A percentile compares a stretch with the other conserved stretches of the same genome.
phyloP scores from a whole-genome alignment of 2,797 vertebrate genomes.

The Microtus californicus region DNA sequence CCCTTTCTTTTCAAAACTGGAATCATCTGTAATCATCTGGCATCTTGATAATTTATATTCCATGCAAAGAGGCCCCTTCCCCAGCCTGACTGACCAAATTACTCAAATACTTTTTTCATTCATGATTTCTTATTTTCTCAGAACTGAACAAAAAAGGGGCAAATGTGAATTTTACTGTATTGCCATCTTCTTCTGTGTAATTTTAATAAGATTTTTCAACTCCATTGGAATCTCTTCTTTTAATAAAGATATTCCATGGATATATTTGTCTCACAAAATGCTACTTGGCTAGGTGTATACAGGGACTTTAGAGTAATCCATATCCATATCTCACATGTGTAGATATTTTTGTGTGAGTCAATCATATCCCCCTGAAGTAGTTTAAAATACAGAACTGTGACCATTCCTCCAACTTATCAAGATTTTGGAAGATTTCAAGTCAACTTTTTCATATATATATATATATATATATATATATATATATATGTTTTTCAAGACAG shows the following conservation, averaged over 20 bases:
- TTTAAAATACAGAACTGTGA: background rate
- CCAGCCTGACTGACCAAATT: background rate
- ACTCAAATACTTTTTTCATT: background rate
- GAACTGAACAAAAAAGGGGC: background rate
- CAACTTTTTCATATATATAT: too few species aligned
- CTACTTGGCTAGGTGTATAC: background rate
- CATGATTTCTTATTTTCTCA: slow-evolving; percentile 9
- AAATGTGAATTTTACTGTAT: slow-evolving; percentile 12
- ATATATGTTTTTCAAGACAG: too few species aligned
- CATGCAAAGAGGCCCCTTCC: background rate
- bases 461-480: too few species aligned
- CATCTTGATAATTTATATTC: background rate
- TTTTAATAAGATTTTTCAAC: slow-evolving; percentile 37
- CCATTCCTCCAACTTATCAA: background rate
- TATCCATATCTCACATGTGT: background rate
- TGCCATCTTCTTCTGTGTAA: slow-evolving; percentile 17
- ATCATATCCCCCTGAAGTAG: background rate
- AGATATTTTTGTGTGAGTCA: background rate
- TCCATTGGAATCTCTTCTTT: background rate
- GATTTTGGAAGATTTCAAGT: slow-evolving; percentile 23
- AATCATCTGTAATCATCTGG: slow-evolving; percentile 35
- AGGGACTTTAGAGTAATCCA: background rate
- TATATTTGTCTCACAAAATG: slow-evolving; percentile 23
- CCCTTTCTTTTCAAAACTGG: background rate
- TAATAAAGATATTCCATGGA: background rate